Evolutionary conservation across 2,113 vertebrate species (phyloP).

Genomic region (Pelecanus crispus): DNA sequence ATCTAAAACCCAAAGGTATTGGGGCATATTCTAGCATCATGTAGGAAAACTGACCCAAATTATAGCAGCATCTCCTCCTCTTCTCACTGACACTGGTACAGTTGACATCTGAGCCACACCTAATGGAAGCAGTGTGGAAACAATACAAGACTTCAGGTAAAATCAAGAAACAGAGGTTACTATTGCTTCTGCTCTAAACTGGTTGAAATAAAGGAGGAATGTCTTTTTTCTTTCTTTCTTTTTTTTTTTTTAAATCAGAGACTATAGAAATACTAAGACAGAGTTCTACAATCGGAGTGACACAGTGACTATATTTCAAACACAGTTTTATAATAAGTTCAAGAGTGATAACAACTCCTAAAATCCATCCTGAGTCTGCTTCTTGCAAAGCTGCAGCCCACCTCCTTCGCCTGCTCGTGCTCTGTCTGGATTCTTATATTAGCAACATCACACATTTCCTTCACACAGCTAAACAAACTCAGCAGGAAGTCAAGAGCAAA

Average conservation of each 20-base stretch:
- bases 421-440: neutral
- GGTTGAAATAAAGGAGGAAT: neutral
- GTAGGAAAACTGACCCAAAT: neutral
- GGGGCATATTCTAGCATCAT: neutral
- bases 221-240: no score
- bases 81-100: neutral
- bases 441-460: neutral
- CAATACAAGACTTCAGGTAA: neutral
- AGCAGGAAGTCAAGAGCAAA: neutral
- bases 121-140: neutral
- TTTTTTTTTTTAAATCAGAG: neutral
- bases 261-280: neutral
- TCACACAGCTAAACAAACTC: neutral
- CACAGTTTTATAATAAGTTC: neutral
- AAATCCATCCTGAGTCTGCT: neutral
- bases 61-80: neutral
- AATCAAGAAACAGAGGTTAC: neutral
- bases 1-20: neutral
- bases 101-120: neutral
- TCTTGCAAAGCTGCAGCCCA: neutral
- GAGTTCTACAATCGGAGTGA: neutral
- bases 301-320: neutral
- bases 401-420: neutral
- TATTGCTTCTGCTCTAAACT: neutral
- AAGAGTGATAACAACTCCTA: neutral